A percentile compares a stretch with the other conserved stretches of the same genome.
These are phyloP conservation scores for Polymixis lichenea DNA, from an alignment of 2,888 invertebrate species.

Conservation along the genomic window DNA sequence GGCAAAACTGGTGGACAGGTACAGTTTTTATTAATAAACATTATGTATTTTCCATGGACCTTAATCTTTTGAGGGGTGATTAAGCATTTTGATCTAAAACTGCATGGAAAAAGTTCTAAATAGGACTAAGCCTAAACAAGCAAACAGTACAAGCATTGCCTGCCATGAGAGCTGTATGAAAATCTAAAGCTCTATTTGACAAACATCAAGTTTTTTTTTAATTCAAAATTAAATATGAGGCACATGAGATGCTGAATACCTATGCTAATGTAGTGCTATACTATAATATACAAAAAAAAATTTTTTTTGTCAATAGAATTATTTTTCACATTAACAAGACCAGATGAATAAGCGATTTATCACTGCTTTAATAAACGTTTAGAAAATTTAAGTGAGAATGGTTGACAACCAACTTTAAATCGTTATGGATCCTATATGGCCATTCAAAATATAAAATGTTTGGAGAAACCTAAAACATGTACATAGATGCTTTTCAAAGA, in stretches of 20 bases:
- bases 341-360: no score
- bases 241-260: neutral
- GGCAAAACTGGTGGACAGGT: conserved; percentile 99
- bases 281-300: no score
- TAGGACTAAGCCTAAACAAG: neutral
- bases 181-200: neutral
- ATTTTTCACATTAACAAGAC: no score
- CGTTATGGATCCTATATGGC: no score
- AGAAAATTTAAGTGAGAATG: no score
- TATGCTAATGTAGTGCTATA: neutral
- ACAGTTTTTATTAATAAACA: conserved; percentile 46
- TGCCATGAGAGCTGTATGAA: neutral
- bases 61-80: neutral
- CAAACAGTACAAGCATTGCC: neutral
- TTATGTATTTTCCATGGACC: neutral
- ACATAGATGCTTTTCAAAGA: no score
- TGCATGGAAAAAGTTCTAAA: neutral
- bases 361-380: no score
- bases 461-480: no score
- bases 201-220: neutral
- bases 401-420: no score
- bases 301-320: no score
- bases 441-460: no score
- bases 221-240: neutral
- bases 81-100: neutral